Base-by-base conservation (phyloP, 2,797 vertebrate species). In the Eupleurogrammus muticus region DNA sequence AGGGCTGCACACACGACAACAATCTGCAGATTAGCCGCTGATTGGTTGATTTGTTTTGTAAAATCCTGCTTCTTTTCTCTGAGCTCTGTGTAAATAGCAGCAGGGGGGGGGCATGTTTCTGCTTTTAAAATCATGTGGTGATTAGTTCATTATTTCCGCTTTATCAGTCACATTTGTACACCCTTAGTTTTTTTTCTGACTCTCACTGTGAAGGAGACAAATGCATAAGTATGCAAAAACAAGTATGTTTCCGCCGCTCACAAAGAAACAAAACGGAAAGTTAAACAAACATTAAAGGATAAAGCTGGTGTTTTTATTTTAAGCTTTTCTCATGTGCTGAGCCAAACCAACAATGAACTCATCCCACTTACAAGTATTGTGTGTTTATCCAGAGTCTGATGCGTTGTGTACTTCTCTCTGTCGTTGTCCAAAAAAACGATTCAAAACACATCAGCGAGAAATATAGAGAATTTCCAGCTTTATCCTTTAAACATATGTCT, bases 1-100 rank as follows among this genome's bases (percentile, higher is more conserved):
- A 50, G 40, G 5, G 35, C 17, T 46, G 14, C 14, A 8, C 17
- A 32, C 24, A 52, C 46, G 53, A 40, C 19, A 11, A 19, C 38
- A 9, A 40, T 36, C 24, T 61, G 52, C 58, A 51, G 14, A 16
- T 52, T 48, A 50, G 20, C 28, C 48, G 60, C 40, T 55, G n/a
- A 14, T 61, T 11, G 2, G 48, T n/a, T 38, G 17, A 28, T 21
- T 38, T 38, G 1, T 11, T 12, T 13, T 50, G 2, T 44, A 42
- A 49, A 19, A 34, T 50, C 23, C n/a, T 23, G 11, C 9, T 49
- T 42, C 16, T 55, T 68, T 62, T 73, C 20, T 59, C 21, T 17
- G 19, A 52, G 1, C 36, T 16, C 23, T 34, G 12, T 34, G n/a
- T 20, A 66, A 13, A 58, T 23, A n/a, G 32, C 57, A 24, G 28